These are phyloP conservation scores for Eurosta solidaginis DNA, from an alignment of 1,140 invertebrate species.

Conservation along the genomic window DNA sequence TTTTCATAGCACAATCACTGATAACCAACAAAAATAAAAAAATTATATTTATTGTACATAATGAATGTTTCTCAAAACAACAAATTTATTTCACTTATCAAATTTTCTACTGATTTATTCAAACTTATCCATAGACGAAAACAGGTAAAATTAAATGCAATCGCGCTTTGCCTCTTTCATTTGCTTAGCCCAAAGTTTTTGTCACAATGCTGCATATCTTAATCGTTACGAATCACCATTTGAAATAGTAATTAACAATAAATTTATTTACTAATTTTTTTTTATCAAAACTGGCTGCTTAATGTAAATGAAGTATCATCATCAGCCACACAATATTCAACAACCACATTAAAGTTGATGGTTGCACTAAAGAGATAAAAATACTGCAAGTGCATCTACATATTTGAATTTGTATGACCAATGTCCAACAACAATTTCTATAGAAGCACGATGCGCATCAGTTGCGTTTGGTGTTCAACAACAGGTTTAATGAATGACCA, in stretches of 20 bases:
- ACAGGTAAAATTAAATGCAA: neutral
- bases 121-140: neutral
- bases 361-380: neutral
- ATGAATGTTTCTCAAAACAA: no score
- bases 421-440: no score
- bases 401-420: neutral
- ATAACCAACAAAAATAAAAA: neutral
- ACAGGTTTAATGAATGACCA: neutral
- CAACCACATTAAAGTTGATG: neutral
- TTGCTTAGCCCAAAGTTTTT: no score
- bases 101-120: conserved; percentile 8
- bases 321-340: neutral
- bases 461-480: no score
- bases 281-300: conserved; percentile 8
- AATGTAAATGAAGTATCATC: conserved; percentile 7
- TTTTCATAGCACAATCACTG: neutral
- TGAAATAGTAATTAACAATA: conserved; percentile 14
- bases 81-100: neutral
- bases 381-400: neutral
- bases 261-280: conserved; percentile 27
- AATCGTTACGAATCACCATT: neutral
- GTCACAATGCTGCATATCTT: neutral
- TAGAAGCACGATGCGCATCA: no score
- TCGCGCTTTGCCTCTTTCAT: no score
- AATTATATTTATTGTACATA: no score